phyloP scores from a whole-genome alignment of 2,797 vertebrate species.

The Pangasius mekongensis region DNA sequence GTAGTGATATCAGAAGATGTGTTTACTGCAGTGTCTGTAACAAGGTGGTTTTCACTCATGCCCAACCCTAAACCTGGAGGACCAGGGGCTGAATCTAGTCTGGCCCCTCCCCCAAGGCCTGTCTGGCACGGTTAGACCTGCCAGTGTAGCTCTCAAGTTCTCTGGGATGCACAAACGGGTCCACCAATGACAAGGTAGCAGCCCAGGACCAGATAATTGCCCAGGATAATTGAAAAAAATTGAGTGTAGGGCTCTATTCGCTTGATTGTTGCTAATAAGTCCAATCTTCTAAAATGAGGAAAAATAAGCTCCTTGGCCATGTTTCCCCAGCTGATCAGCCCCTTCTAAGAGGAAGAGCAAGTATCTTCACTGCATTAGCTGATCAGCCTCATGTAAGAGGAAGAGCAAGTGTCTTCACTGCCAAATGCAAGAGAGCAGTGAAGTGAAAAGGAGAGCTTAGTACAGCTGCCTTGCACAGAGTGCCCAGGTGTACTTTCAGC shows the following conservation, averaged over 20 bases:
- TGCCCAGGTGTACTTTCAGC: neutral
- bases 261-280: neutral
- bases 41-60: neutral
- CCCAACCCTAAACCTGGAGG: neutral
- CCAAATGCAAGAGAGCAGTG: neutral
- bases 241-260: neutral
- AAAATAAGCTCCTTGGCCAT: neutral
- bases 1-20: neutral
- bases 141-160: slow-evolving; percentile 13
- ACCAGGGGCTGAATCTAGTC: neutral
- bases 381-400: neutral
- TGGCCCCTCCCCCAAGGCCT: neutral
- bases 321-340: neutral
- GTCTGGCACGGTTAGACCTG: slow-evolving; percentile 15
- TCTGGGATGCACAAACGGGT: neutral
- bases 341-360: neutral
- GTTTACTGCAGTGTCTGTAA: slow-evolving; percentile 5
- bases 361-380: neutral
- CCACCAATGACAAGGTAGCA: neutral
- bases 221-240: neutral
- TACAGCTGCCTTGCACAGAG: neutral
- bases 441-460: neutral
- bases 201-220: neutral
- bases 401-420: neutral
- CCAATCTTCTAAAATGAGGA: neutral